Percentiles rank a stretch among this genome's conserved stretches.
phyloP scores from a whole-genome alignment of 2,888 invertebrate genomes.

The Perdita meconis region DNA sequence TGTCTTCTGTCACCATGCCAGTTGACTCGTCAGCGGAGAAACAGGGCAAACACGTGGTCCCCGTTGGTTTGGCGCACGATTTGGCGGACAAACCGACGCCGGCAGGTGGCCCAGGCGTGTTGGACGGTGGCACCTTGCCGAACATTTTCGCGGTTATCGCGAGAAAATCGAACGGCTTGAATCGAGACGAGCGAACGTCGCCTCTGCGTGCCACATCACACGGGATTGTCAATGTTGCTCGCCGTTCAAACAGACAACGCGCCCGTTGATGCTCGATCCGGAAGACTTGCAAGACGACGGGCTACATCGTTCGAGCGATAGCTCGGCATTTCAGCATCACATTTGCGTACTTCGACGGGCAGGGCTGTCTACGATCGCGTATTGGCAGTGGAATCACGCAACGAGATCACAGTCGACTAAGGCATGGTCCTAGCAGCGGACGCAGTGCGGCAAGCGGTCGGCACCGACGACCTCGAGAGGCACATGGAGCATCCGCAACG shows the following conservation, averaged over 20 bases:
- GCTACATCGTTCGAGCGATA: slow-evolving; percentile 24
- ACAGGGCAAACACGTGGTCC: slow-evolving; percentile 76
- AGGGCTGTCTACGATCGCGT: background rate
- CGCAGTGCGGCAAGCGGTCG: slow-evolving; percentile 54
- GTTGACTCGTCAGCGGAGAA: slow-evolving; percentile 75
- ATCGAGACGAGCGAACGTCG: slow-evolving; percentile 31
- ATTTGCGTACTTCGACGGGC: background rate
- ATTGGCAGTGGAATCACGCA: slow-evolving; percentile 66
- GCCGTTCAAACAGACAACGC: background rate
- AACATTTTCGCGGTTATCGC: slow-evolving; percentile 76
- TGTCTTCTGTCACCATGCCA: slow-evolving; percentile 68
- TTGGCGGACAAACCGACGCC: slow-evolving; percentile 22
- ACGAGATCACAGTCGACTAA: slow-evolving; percentile 45
- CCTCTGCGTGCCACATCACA: slow-evolving; percentile 50
- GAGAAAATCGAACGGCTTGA: slow-evolving; percentile 35
- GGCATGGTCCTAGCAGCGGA: slow-evolving; percentile 44
- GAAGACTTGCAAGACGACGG: slow-evolving; percentile 38
- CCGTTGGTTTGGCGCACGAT: slow-evolving; percentile 48
- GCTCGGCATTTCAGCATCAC: slow-evolving; percentile 41
- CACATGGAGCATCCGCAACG: slow-evolving; percentile 53
- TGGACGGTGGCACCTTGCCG: slow-evolving; percentile 79
- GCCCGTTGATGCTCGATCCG: slow-evolving; percentile 23
- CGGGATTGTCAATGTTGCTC: slow-evolving; percentile 43
- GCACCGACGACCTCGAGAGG: slow-evolving; percentile 36
- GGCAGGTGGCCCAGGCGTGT: slow-evolving; percentile 75